A percentile compares a stretch with the other conserved stretches of the same genome.
phyloP scores from a whole-genome alignment of 2,113 vertebrate species.

The Nothoprocta perdicaria region DNA sequence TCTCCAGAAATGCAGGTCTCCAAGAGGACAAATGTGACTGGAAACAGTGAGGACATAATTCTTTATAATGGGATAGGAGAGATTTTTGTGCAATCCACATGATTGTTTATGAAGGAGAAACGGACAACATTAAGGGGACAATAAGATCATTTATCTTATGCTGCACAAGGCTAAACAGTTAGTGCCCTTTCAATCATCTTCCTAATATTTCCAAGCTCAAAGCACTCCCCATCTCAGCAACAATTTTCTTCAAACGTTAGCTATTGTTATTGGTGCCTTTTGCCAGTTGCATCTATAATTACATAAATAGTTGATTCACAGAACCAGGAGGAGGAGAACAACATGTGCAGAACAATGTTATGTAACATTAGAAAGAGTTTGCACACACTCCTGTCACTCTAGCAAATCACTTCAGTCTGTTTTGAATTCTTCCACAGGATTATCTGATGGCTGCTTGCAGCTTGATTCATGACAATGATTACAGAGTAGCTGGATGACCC shows the following conservation, averaged over 20 bases:
- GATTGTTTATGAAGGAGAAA: not conserved
- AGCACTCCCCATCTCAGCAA: not conserved
- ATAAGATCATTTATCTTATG: not conserved
- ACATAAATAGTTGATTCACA: slow-evolving; percentile 45
- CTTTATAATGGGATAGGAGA: not conserved
- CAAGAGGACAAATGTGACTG: not conserved
- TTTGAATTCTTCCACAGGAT: not conserved
- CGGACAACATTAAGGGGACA: not conserved
- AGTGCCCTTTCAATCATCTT: not conserved
- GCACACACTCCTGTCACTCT: slow-evolving; percentile 28
- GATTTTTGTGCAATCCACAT: not conserved
- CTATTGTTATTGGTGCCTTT: not conserved
- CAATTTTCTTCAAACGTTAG: slow-evolving; percentile 18
- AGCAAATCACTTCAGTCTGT: not conserved
- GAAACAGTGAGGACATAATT: not conserved
- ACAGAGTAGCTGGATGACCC: not conserved
- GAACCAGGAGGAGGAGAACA: slow-evolving; percentile 48
- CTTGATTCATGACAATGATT: not conserved
- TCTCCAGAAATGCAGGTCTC: not conserved
- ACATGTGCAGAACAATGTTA: slow-evolving; percentile 24
- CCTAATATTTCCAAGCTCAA: not conserved
- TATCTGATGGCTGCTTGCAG: not conserved
- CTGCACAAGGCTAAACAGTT: not conserved
- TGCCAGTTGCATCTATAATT: slow-evolving; percentile 52
- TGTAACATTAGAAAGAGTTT: slow-evolving; percentile 22